Evolutionary conservation across 2,113 vertebrate genomes (phyloP), one percentile per base, ranked within the genome.

Genomic region (Cryptomyrus ogoouensis): DNA sequence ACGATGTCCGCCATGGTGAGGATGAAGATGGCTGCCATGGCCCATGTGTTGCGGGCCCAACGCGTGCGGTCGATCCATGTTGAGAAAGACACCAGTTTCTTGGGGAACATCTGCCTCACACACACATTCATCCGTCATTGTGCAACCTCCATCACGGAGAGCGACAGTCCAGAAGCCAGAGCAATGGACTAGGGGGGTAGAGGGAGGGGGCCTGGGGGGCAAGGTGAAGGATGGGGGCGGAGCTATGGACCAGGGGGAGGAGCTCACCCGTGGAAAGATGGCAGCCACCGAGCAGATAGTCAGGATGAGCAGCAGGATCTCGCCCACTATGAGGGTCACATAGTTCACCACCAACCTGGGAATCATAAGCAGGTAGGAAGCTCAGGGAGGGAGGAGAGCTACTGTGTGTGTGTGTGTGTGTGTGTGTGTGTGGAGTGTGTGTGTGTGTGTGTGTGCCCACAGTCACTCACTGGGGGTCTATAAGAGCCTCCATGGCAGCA

Each of bases 41-140:
- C 98, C 97, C 98, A 99, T 0, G 96, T 98, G 94, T 99, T 99
- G 90, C 98, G 96, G 0, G 97, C 98, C 98, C 98, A 99, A 6
- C 98, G 97, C 0, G 98, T 99, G 88, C 96, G 96, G 94, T 99
- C 98, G 0, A 99, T 98, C 98, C 98, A 99, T 5, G 96, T 92
- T 0, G 98, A 99, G 93, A 99, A 99, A 70, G 96, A 96, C 92
- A 99, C 98, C 0, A 99, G 94, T 90, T 96, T 97, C 93, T 96
- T 96, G 27, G 97, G 96, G 93, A 98, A 99, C 91, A 95, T 94
- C 97, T 99, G 90, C 56, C 21, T 90, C 44, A 91, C 39, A 89
- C 52, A 12, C 0, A 91, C 49, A 89, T 42, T 27, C 17, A 90
- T 70, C 53, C 27, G 77, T 89, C n/a, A 70, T 10, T 90, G 44